A percentile compares a stretch with the other conserved stretches of the same genome.
Conservation (phyloP, 1,140 invertebrate genomes). For the Drosophila kurseongensis region DNA sequence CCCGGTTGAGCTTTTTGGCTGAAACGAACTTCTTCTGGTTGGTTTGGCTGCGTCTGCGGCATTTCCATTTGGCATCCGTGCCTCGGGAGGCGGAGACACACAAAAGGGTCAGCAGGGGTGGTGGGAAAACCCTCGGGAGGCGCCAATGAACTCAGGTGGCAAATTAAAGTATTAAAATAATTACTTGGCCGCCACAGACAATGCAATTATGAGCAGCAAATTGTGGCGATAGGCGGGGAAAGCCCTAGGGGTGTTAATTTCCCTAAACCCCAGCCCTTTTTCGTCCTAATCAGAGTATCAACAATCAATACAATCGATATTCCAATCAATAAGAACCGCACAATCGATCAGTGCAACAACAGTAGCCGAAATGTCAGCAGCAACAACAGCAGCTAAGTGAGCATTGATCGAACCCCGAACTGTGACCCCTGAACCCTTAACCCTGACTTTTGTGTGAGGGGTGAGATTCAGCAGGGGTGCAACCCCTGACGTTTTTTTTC, state of each 20-base stretch:
- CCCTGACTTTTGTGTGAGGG: slow-evolving; percentile 41
- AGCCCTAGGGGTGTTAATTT: slow-evolving; percentile 7
- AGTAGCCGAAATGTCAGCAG: slow-evolving; percentile 17
- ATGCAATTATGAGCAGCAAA: slow-evolving; percentile 75
- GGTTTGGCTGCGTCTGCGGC: slow-evolving; percentile 59
- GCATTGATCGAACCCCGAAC: slow-evolving; percentile 59
- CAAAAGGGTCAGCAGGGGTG: slow-evolving; percentile 30
- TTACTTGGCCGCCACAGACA: slow-evolving; percentile 62
- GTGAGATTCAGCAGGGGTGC: slow-evolving; percentile 64
- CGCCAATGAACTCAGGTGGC: slow-evolving; percentile 75
- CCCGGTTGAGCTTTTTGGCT: slow-evolving; percentile 38
- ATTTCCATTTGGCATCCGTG: slow-evolving; percentile 60
- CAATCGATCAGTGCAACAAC: slow-evolving; percentile 65
- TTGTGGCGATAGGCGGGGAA: slow-evolving; percentile 32
- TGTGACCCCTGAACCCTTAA: slow-evolving; percentile 24
- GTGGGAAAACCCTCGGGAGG: slow-evolving; percentile 18
- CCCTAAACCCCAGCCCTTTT: slow-evolving; percentile 3
- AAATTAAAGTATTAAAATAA: slow-evolving; percentile 79
- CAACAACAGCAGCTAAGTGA: slow-evolving; percentile 56
- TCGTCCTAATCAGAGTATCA: slow-evolving; percentile 54
- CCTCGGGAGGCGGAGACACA: slow-evolving; percentile 37
- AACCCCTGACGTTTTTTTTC: slow-evolving; percentile 63
- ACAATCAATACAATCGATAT: slow-evolving; percentile 62
- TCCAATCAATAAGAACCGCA: slow-evolving; percentile 62
- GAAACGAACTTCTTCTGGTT: slow-evolving; percentile 59